Evolutionary conservation across 2,888 invertebrate genomes (phyloP), one percentile per base, ranked within the genome.

Genomic region (Mesopsocus fuscifrons): DNA sequence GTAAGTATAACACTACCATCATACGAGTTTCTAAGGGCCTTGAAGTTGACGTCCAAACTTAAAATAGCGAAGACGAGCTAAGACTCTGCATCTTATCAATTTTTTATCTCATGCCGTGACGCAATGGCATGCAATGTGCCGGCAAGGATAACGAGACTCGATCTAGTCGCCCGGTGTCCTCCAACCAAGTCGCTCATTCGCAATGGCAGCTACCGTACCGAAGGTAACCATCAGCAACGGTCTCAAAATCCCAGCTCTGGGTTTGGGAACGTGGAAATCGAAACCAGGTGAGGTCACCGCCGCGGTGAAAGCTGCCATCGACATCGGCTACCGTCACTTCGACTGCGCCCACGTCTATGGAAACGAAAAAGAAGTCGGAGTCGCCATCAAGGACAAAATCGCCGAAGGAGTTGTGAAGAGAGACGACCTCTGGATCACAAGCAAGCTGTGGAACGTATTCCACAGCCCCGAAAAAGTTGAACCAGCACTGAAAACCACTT

Each of bases 361-460:
- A 13, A 73, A 79, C 22, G 79, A 80, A 53, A 69, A 72, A 2
- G 78, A 79, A 55, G 69, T 83, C 0, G 82, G 82, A 1, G 60
- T 59, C 17, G 74, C 72, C 0, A 54, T 82, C 13, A 60, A 67
- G 15, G 61, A 65, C 41, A 80, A 78, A 60, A 64, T 81, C 6
- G 54, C 58, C 1, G 72, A 76, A 43, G 77, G 77, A 0, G 67
- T 69, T 1, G 66, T 79, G 1, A 76, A 69, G 51, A 65, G 82
- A 30, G 71, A 76, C 50, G 79, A 83, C 16, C 59, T 82, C 1
- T 81, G 72, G 57, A 66, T 81, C 45, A 74, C 72, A 2, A 74
- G 72, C 49, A 82, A 82, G 21, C 5, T 38, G 11, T 91, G 91
- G 91, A 87, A 89, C 63, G 87, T 84, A 0, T 84, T 73, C 60